Conservation (phyloP, 2,888 invertebrate species). For the Xestia sexstrigata region DNA sequence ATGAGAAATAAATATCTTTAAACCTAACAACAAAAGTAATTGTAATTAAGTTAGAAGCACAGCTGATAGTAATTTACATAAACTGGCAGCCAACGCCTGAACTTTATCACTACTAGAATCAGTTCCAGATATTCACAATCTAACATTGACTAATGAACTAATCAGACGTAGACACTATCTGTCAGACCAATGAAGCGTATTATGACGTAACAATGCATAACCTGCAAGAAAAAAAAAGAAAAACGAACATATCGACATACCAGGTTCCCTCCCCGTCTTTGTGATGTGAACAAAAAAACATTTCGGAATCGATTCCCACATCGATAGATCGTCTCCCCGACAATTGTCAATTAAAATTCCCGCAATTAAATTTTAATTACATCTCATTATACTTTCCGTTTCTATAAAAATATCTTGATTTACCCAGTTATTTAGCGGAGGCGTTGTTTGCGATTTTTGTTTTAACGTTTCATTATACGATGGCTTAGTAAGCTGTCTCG, state of each 20-base stretch:
- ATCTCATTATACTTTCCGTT: constrained; percentile 77
- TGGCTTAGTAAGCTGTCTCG: constrained; percentile 55
- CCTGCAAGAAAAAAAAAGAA: constrained; percentile 50
- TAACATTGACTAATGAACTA: constrained; percentile 55
- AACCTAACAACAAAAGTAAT: not conserved
- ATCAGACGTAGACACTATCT: constrained; percentile 55
- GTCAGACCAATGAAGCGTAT: constrained; percentile 60
- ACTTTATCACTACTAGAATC: constrained; percentile 44
- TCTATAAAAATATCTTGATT: constrained; percentile 76
- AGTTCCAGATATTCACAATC: constrained; percentile 43
- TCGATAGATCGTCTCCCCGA: constrained; percentile 73
- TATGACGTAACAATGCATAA: constrained; percentile 61
- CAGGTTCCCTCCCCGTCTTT: constrained; percentile 57
- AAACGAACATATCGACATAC: constrained; percentile 54
- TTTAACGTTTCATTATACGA: constrained; percentile 70
- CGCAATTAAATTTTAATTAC: constrained; percentile 80
- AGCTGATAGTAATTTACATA: constrained; percentile 45
- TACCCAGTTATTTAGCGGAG: constrained; percentile 70
- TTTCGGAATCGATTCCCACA: constrained; percentile 70
- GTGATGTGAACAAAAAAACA: constrained; percentile 64
- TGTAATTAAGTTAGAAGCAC: constrained; percentile 32
- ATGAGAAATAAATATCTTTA: no score
- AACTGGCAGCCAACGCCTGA: constrained; percentile 29
- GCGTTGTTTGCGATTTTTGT: constrained; percentile 68
- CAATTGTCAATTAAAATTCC: constrained; percentile 84